Conservation (phyloP, 2,113 vertebrate genomes). For the Miniopterus natalensis region DNA sequence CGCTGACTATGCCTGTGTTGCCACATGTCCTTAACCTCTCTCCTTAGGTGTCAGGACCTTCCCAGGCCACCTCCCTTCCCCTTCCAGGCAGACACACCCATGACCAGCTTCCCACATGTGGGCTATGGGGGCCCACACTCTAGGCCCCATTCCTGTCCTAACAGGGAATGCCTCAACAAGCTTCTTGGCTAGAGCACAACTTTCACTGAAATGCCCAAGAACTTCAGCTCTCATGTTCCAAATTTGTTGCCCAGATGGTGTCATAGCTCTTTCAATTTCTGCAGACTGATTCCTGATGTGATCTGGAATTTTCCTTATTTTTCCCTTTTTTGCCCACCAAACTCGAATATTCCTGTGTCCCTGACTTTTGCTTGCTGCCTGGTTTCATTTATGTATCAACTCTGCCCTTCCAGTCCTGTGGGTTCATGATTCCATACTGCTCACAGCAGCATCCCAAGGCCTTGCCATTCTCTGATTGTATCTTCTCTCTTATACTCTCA, state of each 20-base stretch:
- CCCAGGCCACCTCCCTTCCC: constrained; percentile 20
- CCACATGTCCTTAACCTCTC: background rate
- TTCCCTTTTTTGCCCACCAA: background rate
- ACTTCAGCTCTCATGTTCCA: background rate
- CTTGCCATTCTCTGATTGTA: background rate
- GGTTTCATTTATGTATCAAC: background rate
- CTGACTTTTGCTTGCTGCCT: background rate
- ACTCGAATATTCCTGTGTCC: background rate
- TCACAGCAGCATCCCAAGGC: background rate
- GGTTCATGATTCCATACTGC: rapidly evolving
- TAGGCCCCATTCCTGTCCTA: background rate
- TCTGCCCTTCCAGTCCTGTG: background rate
- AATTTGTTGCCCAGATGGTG: background rate
- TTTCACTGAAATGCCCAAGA: background rate
- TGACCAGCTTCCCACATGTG: constrained; percentile 23
- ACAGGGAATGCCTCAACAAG: background rate
- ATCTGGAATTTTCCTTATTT: background rate
- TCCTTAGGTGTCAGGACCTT: background rate
- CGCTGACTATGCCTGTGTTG: background rate
- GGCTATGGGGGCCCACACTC: background rate
- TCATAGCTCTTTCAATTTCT: background rate
- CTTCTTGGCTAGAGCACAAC: background rate
- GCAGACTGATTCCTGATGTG: background rate
- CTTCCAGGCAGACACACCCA: constrained; percentile 47
- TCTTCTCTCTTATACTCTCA: background rate